A percentile compares a stretch with the other conserved stretches of the same genome.
phyloP scores from a whole-genome alignment of 2,888 invertebrate species.

The Tenthredo mesomela region DNA sequence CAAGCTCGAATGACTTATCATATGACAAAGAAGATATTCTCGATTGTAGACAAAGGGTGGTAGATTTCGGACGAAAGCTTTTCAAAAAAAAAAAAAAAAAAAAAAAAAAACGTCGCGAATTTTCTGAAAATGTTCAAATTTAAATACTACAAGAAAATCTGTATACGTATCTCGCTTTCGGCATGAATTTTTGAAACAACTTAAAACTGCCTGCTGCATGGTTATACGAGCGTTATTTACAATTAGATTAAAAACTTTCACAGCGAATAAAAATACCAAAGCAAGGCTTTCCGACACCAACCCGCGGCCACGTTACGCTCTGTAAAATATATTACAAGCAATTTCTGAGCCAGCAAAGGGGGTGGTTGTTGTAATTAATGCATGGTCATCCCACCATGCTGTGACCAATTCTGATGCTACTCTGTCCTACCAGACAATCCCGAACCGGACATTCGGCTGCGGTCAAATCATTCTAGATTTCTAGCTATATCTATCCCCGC shows the following conservation, averaged over 20 bases:
- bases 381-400: conserved; percentile 42
- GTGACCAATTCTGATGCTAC: conserved; percentile 41
- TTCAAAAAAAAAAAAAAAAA: too few relatives aligned
- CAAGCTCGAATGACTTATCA: neutral
- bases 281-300: conserved; percentile 5
- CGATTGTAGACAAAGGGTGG: too few relatives aligned
- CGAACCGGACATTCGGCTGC: conserved; percentile 44
- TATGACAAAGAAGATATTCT: too few relatives aligned
- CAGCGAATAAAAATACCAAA: conserved; percentile 28
- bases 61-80: neutral
- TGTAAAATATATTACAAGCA: conserved; percentile 45
- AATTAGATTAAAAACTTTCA: conserved; percentile 33
- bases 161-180: neutral
- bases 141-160: neutral
- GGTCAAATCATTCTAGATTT: conserved; percentile 41
- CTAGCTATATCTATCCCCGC: conserved; percentile 2
- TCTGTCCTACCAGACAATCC: conserved; percentile 45
- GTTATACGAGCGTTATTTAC: conserved; percentile 19
- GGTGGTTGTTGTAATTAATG: conserved; percentile 48
- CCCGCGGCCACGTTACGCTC: conserved; percentile 12
- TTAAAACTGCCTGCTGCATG: neutral
- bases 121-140: neutral
- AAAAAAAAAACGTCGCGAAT: too few relatives aligned
- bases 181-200: neutral
- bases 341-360: conserved; percentile 30